Evolutionary conservation across 2,888 invertebrate genomes (phyloP).

Genomic region (Tiphia femorata): DNA sequence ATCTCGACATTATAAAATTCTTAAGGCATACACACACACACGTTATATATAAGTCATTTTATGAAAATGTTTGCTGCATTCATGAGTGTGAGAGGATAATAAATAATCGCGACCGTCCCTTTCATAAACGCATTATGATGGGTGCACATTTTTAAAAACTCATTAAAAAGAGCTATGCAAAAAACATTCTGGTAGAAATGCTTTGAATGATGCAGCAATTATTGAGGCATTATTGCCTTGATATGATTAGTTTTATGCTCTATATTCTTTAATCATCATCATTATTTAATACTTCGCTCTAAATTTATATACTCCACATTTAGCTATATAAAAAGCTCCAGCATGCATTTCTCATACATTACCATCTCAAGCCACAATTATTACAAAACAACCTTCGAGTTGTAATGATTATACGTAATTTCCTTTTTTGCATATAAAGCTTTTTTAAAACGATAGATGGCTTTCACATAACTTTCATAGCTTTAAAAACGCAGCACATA

Average conservation of each 20-base stretch:
- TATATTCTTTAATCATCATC: constrained; percentile 25
- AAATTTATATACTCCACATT: constrained; percentile 40
- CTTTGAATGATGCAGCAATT: constrained; percentile 9
- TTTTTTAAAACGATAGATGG: constrained; percentile 28
- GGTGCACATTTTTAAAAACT: neutral
- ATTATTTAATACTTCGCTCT: constrained; percentile 22
- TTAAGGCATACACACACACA: constrained; percentile 33
- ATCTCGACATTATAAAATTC: constrained; percentile 37
- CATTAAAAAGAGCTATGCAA: neutral
- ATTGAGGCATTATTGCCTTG: constrained; percentile 29
- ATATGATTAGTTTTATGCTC: constrained; percentile 43
- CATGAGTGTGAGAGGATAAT: constrained; percentile 26
- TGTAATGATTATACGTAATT: constrained; percentile 27
- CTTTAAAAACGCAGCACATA: constrained; percentile 36
- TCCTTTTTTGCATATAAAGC: constrained; percentile 30
- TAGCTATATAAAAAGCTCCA: constrained; percentile 52
- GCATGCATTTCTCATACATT: constrained; percentile 39
- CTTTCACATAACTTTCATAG: constrained; percentile 22
- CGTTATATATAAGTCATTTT: constrained; percentile 19
- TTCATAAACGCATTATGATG: too few species aligned
- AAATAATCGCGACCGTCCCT: too few species aligned
- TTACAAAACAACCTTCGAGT: constrained; percentile 26
- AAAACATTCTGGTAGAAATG: neutral
- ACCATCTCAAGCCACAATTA: constrained; percentile 22
- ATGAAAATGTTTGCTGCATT: constrained; percentile 19